phyloP scores from a whole-genome alignment of 37 sponge, comb jelly and placozoan species.

The Bolinopsis microptera region DNA sequence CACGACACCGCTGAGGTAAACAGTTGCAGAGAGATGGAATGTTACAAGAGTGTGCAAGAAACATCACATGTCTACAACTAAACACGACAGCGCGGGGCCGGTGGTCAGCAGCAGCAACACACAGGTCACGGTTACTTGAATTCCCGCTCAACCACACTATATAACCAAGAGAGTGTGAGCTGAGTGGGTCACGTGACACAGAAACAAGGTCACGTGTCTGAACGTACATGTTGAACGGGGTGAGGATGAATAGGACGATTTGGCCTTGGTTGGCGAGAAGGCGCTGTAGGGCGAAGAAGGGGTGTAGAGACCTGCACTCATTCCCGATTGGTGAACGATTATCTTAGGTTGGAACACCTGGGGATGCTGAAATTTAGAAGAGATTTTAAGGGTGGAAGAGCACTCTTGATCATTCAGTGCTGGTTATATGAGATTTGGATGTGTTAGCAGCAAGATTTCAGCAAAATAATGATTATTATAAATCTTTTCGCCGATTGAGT shows the following conservation, averaged over 20 bases:
- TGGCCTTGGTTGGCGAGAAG: slow-evolving; percentile 30
- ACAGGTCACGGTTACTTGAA: not conserved
- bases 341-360: slow-evolving; percentile 65
- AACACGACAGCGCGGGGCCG: not conserved
- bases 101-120: not conserved
- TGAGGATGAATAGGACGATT: not conserved
- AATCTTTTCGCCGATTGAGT: too few relatives aligned
- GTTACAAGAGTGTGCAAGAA: not conserved
- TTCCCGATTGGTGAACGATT: slow-evolving; percentile 42
- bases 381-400: slow-evolving; percentile 2
- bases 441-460: too few relatives aligned
- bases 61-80: not conserved
- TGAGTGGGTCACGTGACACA: not conserved
- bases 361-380: slow-evolving; percentile 65
- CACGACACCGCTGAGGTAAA: not conserved
- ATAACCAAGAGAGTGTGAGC: not conserved
- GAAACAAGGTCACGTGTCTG: not conserved
- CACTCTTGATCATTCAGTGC: not conserved
- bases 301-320: not conserved
- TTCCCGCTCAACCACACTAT: not conserved
- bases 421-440: not conserved
- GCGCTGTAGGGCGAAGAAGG: slow-evolving; percentile 38
- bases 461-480: too few relatives aligned
- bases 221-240: slow-evolving; percentile 40
- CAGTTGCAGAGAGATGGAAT: not conserved